Percentiles rank a stretch among this genome's conserved stretches.
Evolutionary conservation across 2,888 invertebrate genomes (phyloP).

Genomic region (Scelioninae gen. 1): DNA sequence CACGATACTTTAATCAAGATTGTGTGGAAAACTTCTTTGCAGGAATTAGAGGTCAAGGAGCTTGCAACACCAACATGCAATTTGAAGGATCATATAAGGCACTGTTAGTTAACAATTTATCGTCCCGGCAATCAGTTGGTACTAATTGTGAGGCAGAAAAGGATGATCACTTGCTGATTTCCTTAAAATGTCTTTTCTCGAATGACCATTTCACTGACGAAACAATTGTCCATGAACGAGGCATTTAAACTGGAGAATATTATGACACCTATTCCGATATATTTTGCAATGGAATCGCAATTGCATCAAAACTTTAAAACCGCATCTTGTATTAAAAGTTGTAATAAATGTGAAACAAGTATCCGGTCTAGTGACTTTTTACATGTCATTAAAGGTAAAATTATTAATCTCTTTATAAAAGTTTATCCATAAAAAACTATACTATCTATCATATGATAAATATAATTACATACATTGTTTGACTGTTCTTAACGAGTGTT

Average conservation of each 20-base stretch:
- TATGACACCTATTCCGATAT: background rate
- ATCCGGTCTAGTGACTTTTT: background rate
- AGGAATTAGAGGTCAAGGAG: slow-evolving; percentile 20
- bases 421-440: no score
- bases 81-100: slow-evolving; percentile 35
- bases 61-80: slow-evolving; percentile 33
- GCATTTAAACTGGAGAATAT: background rate
- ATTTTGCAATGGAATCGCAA: background rate
- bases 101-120: slow-evolving; percentile 41
- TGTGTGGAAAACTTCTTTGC: slow-evolving; percentile 45
- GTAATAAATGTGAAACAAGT: background rate
- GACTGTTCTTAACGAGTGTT: no score
- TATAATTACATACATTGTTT: no score
- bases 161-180: background rate
- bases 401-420: no score
- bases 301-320: background rate
- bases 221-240: background rate
- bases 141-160: slow-evolving; percentile 41
- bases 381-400: background rate
- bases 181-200: background rate
- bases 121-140: slow-evolving; percentile 16
- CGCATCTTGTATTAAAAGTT: background rate
- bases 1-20: slow-evolving; percentile 39
- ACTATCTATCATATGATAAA: no score
- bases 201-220: background rate